phyloP scores from a whole-genome alignment of 2,888 invertebrate genomes.

The Diplolepis rosae region DNA sequence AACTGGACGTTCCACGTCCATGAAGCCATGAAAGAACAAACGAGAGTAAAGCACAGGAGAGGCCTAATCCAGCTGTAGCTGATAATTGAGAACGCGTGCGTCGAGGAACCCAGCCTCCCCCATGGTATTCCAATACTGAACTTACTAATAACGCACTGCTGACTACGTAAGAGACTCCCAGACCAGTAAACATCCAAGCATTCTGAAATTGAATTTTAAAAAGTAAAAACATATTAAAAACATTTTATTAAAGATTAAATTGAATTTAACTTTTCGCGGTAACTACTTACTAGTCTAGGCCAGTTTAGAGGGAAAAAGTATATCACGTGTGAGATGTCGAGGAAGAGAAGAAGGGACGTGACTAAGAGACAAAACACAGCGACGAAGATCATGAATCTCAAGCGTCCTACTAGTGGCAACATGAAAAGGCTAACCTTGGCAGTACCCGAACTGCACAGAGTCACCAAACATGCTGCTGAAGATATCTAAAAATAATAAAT shows the following conservation, averaged over 20 bases:
- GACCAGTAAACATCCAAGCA: constrained; percentile 83
- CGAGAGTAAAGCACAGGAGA: constrained; percentile 69
- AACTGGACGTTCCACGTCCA: constrained; percentile 59
- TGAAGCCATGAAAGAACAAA: constrained; percentile 70
- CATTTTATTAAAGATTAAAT: background rate
- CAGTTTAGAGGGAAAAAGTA: constrained; percentile 87
- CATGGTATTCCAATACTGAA: constrained; percentile 80
- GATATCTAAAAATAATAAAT: constrained; percentile 77
- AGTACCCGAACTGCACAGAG: constrained; percentile 85
- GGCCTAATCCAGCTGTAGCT: constrained; percentile 66
- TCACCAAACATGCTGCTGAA: constrained; percentile 83
- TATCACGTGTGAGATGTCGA: constrained; percentile 86
- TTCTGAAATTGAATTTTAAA: constrained; percentile 75
- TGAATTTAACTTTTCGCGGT: background rate
- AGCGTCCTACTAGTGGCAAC: constrained; percentile 84
- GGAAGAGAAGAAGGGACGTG: constrained; percentile 84
- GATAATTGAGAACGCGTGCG: constrained; percentile 82
- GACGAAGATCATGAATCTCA: constrained; percentile 86
- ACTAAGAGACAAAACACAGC: constrained; percentile 84
- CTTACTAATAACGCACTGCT: constrained; percentile 81
- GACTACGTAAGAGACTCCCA: constrained; percentile 82
- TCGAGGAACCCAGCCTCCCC: constrained; percentile 82
- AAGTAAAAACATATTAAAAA: background rate
- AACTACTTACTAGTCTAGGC: constrained; percentile 82
- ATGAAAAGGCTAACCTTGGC: constrained; percentile 85